phyloP scores from a whole-genome alignment of 1,140 invertebrate genomes.

The Thaumetopoea pityocampa region DNA sequence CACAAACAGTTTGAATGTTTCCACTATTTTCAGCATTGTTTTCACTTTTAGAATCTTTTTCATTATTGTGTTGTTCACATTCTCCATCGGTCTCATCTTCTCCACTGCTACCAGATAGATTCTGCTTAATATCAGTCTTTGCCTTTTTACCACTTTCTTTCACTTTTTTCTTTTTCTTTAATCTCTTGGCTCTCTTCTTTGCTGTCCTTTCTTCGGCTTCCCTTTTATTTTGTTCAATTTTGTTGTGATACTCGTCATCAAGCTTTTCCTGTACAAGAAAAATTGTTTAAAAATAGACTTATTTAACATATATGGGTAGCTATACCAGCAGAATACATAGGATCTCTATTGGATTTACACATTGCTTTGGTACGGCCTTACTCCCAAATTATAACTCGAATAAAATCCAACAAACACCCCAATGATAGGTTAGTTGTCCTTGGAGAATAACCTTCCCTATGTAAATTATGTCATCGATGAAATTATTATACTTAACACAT shows the following conservation, averaged over 20 bases:
- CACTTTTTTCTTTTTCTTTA: slow-evolving; percentile 84
- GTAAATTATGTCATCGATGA: too few species aligned
- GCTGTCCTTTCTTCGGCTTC: slow-evolving; percentile 87
- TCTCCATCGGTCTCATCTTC: slow-evolving; percentile 29
- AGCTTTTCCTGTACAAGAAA: slow-evolving; percentile 80
- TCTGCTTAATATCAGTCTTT: slow-evolving; percentile 49
- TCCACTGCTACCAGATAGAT: slow-evolving; percentile 40
- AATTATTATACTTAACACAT: too few species aligned
- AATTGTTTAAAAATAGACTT: too few species aligned
- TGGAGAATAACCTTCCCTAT: too few species aligned
- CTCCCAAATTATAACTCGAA: too few species aligned
- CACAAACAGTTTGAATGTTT: too few species aligned
- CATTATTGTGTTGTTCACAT: slow-evolving; percentile 12
- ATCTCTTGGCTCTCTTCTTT: slow-evolving; percentile 89
- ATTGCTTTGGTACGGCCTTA: too few species aligned
- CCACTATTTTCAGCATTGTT: not conserved
- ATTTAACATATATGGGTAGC: too few species aligned
- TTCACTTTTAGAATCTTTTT: slow-evolving; percentile 4
- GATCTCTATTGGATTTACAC: too few species aligned
- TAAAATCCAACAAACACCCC: too few species aligned
- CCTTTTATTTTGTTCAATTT: slow-evolving; percentile 87
- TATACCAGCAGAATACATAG: too few species aligned
- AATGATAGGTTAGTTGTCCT: too few species aligned
- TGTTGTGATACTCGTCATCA: slow-evolving; percentile 88
- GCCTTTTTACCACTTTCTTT: slow-evolving; percentile 76